phyloP scores from a whole-genome alignment of 2,888 invertebrate genomes.

The Amaurobius ferox region DNA sequence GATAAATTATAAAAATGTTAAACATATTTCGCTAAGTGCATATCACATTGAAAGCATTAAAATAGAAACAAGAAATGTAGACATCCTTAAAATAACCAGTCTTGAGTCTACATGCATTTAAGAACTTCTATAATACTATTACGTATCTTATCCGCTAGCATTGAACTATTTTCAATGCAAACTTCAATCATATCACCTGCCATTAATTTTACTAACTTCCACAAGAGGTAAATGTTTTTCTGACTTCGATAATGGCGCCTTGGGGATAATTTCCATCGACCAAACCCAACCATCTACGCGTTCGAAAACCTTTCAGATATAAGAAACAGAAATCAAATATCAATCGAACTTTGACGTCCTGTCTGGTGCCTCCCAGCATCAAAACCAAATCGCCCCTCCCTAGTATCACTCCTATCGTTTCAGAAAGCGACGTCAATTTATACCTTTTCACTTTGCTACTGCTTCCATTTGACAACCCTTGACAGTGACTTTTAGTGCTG shows the following conservation, averaged over 20 bases:
- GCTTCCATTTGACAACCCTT: neutral
- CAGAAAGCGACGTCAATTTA: neutral
- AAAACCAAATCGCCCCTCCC: neutral
- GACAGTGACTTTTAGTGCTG: neutral
- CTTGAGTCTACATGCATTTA: no score
- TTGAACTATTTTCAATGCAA: no score
- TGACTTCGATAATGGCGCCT: neutral
- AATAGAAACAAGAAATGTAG: no score
- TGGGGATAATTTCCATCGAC: neutral
- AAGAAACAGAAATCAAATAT: neutral
- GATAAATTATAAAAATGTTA: no score
- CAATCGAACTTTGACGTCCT: neutral
- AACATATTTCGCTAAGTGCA: no score
- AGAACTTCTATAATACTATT: no score
- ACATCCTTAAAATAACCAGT: no score
- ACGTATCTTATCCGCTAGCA: no score
- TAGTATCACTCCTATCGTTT: constrained; percentile 8
- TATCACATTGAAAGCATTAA: no score
- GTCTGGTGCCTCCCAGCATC: constrained; percentile 5
- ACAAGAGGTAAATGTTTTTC: no score
- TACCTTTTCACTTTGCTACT: neutral
- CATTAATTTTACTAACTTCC: no score
- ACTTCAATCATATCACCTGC: no score
- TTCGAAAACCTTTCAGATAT: neutral
- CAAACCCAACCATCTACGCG: neutral